phyloP scores from a whole-genome alignment of 2,888 invertebrate species.

The Atherix ibis region DNA sequence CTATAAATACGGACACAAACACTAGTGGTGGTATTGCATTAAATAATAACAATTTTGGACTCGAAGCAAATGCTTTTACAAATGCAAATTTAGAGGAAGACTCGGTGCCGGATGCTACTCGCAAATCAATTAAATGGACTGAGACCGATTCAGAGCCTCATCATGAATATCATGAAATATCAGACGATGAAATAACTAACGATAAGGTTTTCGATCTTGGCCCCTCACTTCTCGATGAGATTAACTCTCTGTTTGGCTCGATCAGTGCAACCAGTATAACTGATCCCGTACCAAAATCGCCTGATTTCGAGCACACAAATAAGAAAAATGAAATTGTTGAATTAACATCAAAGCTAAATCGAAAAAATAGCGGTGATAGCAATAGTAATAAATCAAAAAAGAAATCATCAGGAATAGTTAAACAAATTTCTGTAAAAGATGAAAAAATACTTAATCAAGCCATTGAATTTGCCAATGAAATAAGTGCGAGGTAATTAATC shows the following conservation, averaged over 20 bases:
- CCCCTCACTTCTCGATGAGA: constrained; percentile 78
- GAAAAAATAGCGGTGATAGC: constrained; percentile 20
- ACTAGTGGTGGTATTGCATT: constrained; percentile 19
- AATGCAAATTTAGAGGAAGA: constrained; percentile 17
- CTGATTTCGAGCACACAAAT: constrained; percentile 40
- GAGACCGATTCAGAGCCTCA: constrained; percentile 20
- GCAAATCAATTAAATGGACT: constrained; percentile 9
- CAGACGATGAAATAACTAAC: constrained; percentile 49
- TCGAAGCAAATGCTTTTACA: constrained; percentile 21
- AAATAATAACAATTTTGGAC: constrained; percentile 29
- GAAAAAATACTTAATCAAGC: constrained; percentile 83
- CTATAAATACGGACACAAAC: constrained; percentile 12
- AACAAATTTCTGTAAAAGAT: constrained; percentile 86
- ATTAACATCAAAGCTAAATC: constrained; percentile 35
- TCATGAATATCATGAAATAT: constrained; percentile 72
- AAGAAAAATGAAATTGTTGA: constrained; percentile 54
- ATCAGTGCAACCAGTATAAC: constrained; percentile 25
- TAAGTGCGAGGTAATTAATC: constrained; percentile 49
- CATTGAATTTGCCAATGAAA: constrained; percentile 83
- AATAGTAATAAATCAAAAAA: constrained; percentile 25
- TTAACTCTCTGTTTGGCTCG: constrained; percentile 71
- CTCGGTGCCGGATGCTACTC: constrained; percentile 5
- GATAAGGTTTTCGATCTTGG: constrained; percentile 53
- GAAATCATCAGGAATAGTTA: constrained; percentile 43
- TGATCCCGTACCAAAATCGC: constrained; percentile 25